A percentile compares a stretch with the other conserved stretches of the same genome.
Conservation (phyloP, 2,888 invertebrate species). For the Campoletis raptor region DNA sequence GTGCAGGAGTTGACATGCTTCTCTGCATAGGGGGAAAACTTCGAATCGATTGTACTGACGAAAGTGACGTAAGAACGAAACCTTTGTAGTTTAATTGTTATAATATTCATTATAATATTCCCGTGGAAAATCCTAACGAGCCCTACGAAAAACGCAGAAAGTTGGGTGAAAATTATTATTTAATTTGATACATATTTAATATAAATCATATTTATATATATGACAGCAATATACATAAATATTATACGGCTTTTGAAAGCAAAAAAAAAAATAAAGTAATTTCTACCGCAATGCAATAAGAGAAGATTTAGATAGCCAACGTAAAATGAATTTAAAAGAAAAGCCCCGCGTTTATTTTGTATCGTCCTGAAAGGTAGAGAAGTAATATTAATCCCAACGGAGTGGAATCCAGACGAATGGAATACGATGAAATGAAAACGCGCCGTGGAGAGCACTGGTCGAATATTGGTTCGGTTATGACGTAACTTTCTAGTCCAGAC, state of each 20-base stretch:
- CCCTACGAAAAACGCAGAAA: no score
- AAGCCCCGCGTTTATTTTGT: slow-evolving; percentile 18
- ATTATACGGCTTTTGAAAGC: not conserved
- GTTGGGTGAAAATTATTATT: no score
- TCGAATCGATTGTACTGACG: not conserved
- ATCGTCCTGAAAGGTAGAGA: slow-evolving; percentile 24
- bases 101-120: no score
- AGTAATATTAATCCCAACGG: slow-evolving; percentile 54
- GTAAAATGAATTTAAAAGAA: slow-evolving; percentile 33
- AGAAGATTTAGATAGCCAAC: slow-evolving; percentile 29
- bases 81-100: no score
- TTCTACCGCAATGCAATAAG: not conserved
- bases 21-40: not conserved
- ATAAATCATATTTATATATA: no score
- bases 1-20: not conserved
- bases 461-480: slow-evolving; percentile 56
- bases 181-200: no score
- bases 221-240: no score
- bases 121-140: not conserved
- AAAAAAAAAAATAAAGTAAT: not conserved
- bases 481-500: slow-evolving; percentile 3
- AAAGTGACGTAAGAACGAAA: not conserved
- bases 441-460: slow-evolving; percentile 26
- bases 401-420: slow-evolving; percentile 45
- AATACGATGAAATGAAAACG: slow-evolving; percentile 61